Percentiles rank a stretch among this genome's conserved stretches.
Conservation (phyloP, 2,888 invertebrate genomes). For the Pantelozetes paolii region DNA sequence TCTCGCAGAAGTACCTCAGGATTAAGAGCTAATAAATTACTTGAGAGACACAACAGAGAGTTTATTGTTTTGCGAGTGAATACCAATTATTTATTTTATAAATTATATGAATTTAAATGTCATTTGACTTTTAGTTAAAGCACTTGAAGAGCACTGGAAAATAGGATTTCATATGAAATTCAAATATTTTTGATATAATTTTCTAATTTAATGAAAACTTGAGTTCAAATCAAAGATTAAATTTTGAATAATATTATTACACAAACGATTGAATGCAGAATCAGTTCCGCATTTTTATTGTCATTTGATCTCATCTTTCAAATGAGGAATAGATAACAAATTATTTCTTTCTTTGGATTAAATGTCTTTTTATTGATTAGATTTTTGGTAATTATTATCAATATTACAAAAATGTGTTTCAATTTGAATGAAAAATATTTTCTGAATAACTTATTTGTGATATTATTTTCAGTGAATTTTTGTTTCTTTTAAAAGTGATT, state of each 20-base stretch:
- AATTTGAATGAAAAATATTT: too few relatives aligned
- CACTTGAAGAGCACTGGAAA: too few relatives aligned
- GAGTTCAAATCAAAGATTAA: background rate
- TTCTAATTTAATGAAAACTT: too few relatives aligned
- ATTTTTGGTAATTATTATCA: too few relatives aligned
- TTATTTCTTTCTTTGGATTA: background rate
- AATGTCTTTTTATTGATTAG: constrained; percentile 13
- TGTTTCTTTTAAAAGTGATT: too few relatives aligned
- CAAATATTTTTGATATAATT: too few relatives aligned
- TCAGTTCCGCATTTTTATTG: constrained; percentile 22
- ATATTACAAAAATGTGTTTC: too few relatives aligned
- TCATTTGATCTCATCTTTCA: constrained; percentile 8
- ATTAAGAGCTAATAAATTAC: background rate
- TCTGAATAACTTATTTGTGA: too few relatives aligned
- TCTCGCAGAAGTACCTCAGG: background rate
- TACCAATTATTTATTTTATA: background rate
- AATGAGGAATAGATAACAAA: background rate
- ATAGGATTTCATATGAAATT: too few relatives aligned
- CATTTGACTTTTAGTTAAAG: too few relatives aligned
- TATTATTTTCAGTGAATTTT: too few relatives aligned
- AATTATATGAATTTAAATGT: background rate
- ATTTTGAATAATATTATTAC: constrained; percentile 15
- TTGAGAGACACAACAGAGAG: background rate
- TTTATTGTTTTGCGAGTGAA: background rate
- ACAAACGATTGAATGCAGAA: constrained; percentile 7